A percentile compares a stretch with the other conserved stretches of the same genome.
Evolutionary conservation across 2,888 invertebrate species (phyloP).

Genomic region (Latrodectus hesperus): DNA sequence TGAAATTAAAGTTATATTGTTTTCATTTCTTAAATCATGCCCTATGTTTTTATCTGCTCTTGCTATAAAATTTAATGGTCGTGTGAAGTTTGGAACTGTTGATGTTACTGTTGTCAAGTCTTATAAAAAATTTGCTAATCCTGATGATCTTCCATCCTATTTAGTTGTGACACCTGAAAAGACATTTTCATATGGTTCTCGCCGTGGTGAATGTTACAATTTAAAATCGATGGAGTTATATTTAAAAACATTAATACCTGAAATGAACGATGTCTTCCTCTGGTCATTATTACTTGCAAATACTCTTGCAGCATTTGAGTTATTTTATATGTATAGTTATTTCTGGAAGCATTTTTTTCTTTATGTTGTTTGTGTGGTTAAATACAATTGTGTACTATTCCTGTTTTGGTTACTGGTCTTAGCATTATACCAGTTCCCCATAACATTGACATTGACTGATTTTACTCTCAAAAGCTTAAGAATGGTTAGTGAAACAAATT

Average conservation of each 20-base stretch:
- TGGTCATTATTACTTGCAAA: conserved; percentile 76
- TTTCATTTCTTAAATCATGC: conserved; percentile 75
- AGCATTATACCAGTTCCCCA: conserved; percentile 75
- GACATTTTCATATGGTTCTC: conserved; percentile 75
- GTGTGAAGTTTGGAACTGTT: conserved; percentile 76
- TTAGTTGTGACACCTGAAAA: conserved; percentile 76
- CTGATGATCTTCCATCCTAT: conserved; percentile 73
- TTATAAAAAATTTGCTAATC: conserved; percentile 38
- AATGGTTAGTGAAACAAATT: conserved; percentile 73
- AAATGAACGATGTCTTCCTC: conserved; percentile 78
- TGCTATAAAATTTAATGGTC: conserved; percentile 78
- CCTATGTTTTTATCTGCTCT: conserved; percentile 78
- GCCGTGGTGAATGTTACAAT: conserved; percentile 75
- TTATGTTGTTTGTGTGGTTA: conserved; percentile 75
- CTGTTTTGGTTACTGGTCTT: conserved; percentile 76
- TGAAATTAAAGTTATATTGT: conserved; percentile 75
- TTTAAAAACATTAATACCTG: conserved; percentile 76
- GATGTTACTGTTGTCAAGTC: conserved; percentile 60
- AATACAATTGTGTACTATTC: conserved; percentile 76
- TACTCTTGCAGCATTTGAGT: conserved; percentile 75
- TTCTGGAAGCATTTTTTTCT: conserved; percentile 74
- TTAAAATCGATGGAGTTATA: conserved; percentile 76
- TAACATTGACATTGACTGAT: conserved; percentile 74
- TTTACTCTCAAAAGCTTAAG: conserved; percentile 73
- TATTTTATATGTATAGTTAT: conserved; percentile 75